Evolutionary conservation across 2,113 vertebrate species (phyloP).

Genomic region (Scolopax mira): DNA sequence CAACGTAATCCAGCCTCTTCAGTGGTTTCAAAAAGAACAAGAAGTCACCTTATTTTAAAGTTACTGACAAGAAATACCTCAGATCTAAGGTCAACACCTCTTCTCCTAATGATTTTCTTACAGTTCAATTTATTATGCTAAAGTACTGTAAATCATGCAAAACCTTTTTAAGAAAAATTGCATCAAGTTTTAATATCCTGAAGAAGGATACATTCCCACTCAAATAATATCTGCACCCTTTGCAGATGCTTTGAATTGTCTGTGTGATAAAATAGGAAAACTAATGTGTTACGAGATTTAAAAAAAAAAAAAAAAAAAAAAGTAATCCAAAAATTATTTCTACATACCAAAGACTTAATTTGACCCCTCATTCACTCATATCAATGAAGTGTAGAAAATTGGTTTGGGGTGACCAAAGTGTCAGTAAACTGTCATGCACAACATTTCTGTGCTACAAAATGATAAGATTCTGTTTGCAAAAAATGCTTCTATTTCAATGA

Average conservation of each 20-base stretch:
- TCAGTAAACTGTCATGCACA: neutral
- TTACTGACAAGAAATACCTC: neutral
- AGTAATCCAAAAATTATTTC: neutral
- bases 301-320: neutral
- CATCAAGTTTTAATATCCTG: neutral
- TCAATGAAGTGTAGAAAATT: slow-evolving; percentile 59
- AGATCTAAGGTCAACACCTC: neutral
- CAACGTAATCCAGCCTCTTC: neutral
- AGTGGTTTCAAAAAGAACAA: neutral
- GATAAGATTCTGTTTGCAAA: neutral
- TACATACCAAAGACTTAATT: slow-evolving; percentile 20
- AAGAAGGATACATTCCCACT: neutral
- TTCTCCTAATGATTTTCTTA: neutral
- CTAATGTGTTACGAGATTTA: neutral
- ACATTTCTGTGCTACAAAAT: slow-evolving; percentile 11
- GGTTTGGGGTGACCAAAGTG: slow-evolving; percentile 22
- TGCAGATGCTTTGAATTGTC: slow-evolving; percentile 1
- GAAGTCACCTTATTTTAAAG: neutral
- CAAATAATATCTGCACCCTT: slow-evolving; percentile 13
- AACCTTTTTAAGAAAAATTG: neutral
- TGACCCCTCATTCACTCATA: slow-evolving; percentile 43
- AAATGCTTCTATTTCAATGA: slow-evolving; percentile 15
- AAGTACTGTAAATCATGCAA: neutral
- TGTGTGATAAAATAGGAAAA: neutral
- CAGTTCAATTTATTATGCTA: neutral